phyloP scores from a whole-genome alignment of 2,113 vertebrate species.

The Myanophis thanlyinensis region DNA sequence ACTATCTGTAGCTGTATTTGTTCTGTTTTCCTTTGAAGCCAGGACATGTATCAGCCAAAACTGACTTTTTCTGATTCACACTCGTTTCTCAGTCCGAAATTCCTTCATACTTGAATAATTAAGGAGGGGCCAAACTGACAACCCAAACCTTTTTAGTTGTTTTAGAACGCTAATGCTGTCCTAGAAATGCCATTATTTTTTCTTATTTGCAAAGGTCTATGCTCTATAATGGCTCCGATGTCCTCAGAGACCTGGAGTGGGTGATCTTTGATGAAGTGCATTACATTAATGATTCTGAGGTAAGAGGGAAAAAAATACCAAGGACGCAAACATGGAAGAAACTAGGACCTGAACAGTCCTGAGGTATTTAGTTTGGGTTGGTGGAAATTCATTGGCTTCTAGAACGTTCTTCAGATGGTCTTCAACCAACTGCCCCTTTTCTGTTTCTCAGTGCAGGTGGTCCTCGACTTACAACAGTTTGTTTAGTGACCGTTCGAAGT shows the following conservation, averaged over 20 bases:
- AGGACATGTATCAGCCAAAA: background rate
- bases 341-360: background rate
- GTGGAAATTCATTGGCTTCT: background rate
- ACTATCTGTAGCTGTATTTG: no score
- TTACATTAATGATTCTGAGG: slow-evolving; percentile 91
- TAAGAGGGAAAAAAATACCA: slow-evolving; percentile 29
- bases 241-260: slow-evolving; percentile 92
- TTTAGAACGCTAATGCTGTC: background rate
- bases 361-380: no score
- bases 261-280: slow-evolving; percentile 95
- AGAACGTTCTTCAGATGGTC: background rate
- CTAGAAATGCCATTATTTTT: background rate
- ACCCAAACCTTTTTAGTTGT: background rate
- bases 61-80: background rate
- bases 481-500: no score
- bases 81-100: background rate
- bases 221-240: slow-evolving; percentile 90
- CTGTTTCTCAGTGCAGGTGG: background rate
- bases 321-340: fast-evolving
- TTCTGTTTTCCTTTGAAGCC: background rate
- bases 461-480: no score
- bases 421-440: background rate
- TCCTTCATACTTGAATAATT: background rate
- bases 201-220: slow-evolving; percentile 75
- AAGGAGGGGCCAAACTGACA: background rate